Conservation (phyloP, 2,113 vertebrate species). For the Ailurus styani region DNA sequence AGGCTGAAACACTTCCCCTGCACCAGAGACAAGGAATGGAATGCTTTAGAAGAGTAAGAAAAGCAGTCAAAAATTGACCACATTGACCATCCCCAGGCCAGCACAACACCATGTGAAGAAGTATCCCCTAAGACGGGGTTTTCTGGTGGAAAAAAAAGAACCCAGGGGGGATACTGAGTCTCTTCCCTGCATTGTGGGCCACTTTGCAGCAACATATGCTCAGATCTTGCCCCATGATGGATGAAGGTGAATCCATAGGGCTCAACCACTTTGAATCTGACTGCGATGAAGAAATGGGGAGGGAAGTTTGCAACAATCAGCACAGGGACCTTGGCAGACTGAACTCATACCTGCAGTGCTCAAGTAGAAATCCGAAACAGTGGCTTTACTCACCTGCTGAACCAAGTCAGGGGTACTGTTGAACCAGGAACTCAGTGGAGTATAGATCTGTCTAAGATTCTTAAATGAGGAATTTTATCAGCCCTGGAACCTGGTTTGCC, state of each 20-base stretch:
- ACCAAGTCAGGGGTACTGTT: background rate
- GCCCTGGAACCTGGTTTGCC: background rate
- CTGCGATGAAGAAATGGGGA: background rate
- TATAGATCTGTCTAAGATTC: background rate
- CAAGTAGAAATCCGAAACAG: background rate
- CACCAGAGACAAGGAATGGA: background rate
- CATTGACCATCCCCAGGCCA: background rate
- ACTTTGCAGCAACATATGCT: background rate
- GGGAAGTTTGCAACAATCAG: background rate
- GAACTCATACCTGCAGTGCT: background rate
- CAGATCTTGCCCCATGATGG: background rate
- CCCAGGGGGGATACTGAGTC: background rate
- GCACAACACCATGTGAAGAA: background rate
- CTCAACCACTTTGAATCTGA: background rate
- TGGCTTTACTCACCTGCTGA: background rate
- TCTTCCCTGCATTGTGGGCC: background rate
- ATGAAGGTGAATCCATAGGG: background rate
- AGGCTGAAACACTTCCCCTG: background rate
- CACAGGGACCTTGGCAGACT: background rate
- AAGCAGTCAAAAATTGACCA: background rate
- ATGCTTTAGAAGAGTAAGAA: background rate
- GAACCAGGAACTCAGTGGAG: background rate
- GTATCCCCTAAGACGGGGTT: background rate
- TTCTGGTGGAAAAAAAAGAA: background rate
- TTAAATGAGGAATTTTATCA: background rate